Percentiles rank a stretch among this genome's conserved stretches.
These are phyloP conservation scores for Temnothorax rugatulus DNA, from an alignment of 2,888 invertebrate genomes.

Conservation along the genomic window DNA sequence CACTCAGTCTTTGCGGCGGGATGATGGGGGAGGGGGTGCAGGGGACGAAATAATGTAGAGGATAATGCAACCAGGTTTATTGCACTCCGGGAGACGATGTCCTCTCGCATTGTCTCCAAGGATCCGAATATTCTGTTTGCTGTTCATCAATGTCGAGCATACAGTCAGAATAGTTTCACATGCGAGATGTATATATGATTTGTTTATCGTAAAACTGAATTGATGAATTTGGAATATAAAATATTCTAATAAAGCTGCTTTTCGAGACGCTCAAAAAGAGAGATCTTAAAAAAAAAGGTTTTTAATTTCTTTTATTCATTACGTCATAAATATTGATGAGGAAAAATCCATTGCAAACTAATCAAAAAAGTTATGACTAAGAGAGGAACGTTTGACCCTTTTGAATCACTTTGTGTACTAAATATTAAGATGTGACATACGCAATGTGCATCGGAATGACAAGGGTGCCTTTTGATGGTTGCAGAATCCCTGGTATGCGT, in stretches of 20 bases:
- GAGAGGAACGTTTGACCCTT: neutral
- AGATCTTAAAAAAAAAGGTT: neutral
- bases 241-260: neutral
- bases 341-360: neutral
- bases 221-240: neutral
- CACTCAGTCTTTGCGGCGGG: constrained; percentile 4
- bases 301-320: neutral
- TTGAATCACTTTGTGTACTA: neutral
- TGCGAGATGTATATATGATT: neutral
- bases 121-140: constrained; percentile 19
- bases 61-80: constrained; percentile 20
- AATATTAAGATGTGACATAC: constrained; percentile 2
- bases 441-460: constrained; percentile 4
- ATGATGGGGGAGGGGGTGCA: neutral
- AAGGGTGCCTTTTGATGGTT: constrained; percentile 55
- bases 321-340: neutral
- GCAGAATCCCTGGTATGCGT: constrained; percentile 81
- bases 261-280: neutral
- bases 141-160: constrained; percentile 5
- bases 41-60: constrained; percentile 21
- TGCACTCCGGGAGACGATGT: constrained; percentile 15
- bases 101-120: constrained; percentile 27
- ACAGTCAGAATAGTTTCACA: neutral
- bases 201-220: neutral
- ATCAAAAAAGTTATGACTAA: neutral